Base-by-base conservation (phyloP, 2,888 invertebrate genomes). In the Ephialtes manifestator region DNA sequence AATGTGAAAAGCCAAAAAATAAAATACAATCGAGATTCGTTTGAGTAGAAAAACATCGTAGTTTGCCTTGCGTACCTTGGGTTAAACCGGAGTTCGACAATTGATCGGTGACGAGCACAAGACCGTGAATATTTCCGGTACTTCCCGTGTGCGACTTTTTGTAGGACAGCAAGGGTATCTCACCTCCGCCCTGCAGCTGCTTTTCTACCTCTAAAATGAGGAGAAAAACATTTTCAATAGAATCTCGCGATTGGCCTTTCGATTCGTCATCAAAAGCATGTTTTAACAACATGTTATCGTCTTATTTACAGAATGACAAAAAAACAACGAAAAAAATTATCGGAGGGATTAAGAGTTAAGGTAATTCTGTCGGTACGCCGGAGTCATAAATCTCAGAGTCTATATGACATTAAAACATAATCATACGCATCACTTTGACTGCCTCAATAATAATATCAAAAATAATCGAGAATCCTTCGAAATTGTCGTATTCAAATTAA, bases 181-280 rank as follows among this genome's bases (percentile, higher is more conserved):
- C 94, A 48, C 95, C 95, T 90, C 94, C 95, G 87, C 96, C 96
- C 94, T 98, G 98, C 89, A 98, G 95, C 94, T 98, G 98, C 94
- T 98, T 98, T 95, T 98, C 98, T 90, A 99, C 98, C 95, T 98
- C 98, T 98, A 96, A 89, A 95, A 95, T 81, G 79, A 84, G 80
- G 82, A 80, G 76, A 85, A 80, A 80, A 83, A 85, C 80, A 86
- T 87, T 88, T 72, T 83, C 75, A 82, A 77, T 75, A 85, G 83
- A 81, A 74, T 83, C 80, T 77, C 77, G 68, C 68, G 70, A 39
- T 15, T 24, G 65, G 51, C 24, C 10, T 65, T 76, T 43, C 11
- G 4, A 13, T 24, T 13, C 4, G 15, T 20, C 24, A 76, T 67
- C 74, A 46, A 13, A 68, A 5, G 28, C 28, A 20, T 24, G 15